phyloP scores from a whole-genome alignment of 2,888 invertebrate genomes.

The Boloria euphrosyne region DNA sequence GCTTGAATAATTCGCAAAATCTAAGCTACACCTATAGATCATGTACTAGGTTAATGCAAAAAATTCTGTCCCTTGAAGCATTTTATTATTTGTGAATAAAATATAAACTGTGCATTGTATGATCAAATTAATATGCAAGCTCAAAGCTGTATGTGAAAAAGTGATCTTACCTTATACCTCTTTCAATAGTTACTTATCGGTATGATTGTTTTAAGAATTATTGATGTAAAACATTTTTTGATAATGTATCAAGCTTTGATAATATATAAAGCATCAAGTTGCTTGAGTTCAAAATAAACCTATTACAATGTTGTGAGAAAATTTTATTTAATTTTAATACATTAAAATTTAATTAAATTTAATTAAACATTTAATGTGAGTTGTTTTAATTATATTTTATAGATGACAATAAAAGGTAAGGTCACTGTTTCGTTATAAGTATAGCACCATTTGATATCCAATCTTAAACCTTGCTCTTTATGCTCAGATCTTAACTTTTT shows the following conservation, averaged over 20 bases:
- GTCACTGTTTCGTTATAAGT: conserved; percentile 14
- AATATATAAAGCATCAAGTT: too few species aligned
- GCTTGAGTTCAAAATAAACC: too few species aligned
- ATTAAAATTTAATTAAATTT: too few species aligned
- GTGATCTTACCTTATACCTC: conserved; percentile 7
- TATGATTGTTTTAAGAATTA: too few species aligned
- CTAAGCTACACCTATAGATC: conserved; percentile 7
- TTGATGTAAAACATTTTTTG: too few species aligned
- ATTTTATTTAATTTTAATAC: too few species aligned
- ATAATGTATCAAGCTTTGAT: too few species aligned
- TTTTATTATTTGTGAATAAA: neutral
- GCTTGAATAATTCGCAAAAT: neutral
- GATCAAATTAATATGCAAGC: conserved; percentile 1
- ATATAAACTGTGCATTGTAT: neutral
- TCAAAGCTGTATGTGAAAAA: conserved; percentile 7
- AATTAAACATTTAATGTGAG: neutral
- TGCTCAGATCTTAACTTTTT: neutral
- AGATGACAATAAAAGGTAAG: neutral
- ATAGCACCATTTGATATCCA: conserved; percentile 22
- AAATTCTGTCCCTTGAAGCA: conserved; percentile 20
- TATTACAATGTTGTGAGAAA: too few species aligned
- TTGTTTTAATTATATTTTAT: neutral
- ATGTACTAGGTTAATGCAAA: neutral
- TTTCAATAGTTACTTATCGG: neutral
- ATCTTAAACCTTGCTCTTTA: neutral